Percentiles rank a stretch among this genome's conserved stretches.
Evolutionary conservation across 2,888 invertebrate genomes (phyloP).

Genomic region (Plagodis dolabraria): DNA sequence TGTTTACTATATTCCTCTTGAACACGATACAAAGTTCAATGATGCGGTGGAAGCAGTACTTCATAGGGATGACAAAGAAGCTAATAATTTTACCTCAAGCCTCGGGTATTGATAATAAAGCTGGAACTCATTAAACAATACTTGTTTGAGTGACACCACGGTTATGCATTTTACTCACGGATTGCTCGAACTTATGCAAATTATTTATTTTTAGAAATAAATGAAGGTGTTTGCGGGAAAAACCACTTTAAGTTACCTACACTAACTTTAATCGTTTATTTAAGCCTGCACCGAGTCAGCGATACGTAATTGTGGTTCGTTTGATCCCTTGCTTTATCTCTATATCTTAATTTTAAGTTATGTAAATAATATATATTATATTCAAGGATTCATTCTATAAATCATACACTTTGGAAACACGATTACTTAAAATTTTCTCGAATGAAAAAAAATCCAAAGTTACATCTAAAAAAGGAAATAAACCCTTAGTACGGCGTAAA

Average conservation of each 20-base stretch:
- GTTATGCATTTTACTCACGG: slow-evolving; percentile 17
- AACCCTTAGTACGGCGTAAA: no score
- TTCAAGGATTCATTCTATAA: no score
- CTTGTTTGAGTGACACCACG: slow-evolving; percentile 32
- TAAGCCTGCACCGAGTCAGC: no score
- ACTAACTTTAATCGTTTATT: background rate
- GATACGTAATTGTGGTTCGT: no score
- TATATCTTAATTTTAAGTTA: no score
- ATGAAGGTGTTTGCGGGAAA: background rate
- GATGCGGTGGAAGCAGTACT: slow-evolving; percentile 6
- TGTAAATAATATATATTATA: no score
- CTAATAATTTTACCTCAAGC: slow-evolving; percentile 12
- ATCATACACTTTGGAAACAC: no score
- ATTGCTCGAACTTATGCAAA: background rate
- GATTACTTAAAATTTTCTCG: no score
- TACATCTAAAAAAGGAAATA: no score
- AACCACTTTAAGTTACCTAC: background rate
- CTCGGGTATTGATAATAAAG: slow-evolving; percentile 18
- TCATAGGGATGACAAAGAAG: slow-evolving; percentile 19
- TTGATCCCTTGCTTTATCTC: no score
- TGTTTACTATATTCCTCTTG: background rate
- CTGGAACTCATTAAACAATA: slow-evolving; percentile 22
- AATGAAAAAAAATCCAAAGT: no score
- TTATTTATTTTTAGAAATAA: slow-evolving; percentile 10
- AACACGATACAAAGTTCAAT: slow-evolving; percentile 12